phyloP scores from a whole-genome alignment of 1,140 invertebrate species.

The Drosophila truncata region DNA sequence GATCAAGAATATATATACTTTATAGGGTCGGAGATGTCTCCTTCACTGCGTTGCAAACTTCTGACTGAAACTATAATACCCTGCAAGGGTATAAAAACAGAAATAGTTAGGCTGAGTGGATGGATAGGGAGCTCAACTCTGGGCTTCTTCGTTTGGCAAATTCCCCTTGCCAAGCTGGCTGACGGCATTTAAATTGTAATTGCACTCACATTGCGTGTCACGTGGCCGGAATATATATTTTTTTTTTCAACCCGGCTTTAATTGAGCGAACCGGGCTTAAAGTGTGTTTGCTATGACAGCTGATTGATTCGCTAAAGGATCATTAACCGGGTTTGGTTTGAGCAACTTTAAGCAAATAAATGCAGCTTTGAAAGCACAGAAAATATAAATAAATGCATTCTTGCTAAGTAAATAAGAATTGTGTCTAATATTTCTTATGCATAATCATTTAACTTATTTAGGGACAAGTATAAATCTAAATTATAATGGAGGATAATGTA shows the following conservation, averaged over 20 bases:
- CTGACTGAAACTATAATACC: no score
- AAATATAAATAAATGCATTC: neutral
- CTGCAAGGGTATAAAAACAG: no score
- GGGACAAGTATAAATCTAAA: neutral
- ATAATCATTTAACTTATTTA: neutral
- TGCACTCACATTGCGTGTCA: constrained; percentile 69
- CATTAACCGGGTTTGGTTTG: neutral
- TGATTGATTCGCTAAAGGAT: constrained; percentile 28
- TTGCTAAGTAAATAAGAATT: neutral
- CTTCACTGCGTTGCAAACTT: no score
- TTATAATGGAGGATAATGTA: neutral
- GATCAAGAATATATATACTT: no score
- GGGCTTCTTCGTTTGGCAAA: constrained; percentile 31
- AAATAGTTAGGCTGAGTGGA: neutral
- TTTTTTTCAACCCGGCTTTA: constrained; percentile 24
- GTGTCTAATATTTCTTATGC: neutral
- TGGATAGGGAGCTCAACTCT: neutral
- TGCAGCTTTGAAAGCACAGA: no score
- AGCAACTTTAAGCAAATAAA: neutral
- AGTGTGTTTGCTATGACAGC: constrained; percentile 25
- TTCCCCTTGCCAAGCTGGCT: constrained; percentile 50
- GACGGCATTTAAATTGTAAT: constrained; percentile 79
- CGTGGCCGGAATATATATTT: constrained; percentile 43
- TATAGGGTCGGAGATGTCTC: no score
- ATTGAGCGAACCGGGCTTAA: constrained; percentile 58